Conservation (phyloP, 2,797 vertebrate genomes). For the Sarcoramphus papa region DNA sequence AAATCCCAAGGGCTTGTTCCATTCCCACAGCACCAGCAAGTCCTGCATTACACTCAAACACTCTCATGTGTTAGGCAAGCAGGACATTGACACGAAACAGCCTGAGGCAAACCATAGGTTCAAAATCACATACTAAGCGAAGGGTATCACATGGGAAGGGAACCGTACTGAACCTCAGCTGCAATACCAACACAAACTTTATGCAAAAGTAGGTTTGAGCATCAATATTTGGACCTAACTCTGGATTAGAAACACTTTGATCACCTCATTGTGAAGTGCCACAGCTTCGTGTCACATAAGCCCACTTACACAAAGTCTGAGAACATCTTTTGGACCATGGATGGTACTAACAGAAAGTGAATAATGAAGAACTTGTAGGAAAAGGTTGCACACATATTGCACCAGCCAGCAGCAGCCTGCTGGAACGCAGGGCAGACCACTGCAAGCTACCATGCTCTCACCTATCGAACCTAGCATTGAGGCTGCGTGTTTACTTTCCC, state of each 20-base stretch:
- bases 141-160: background rate
- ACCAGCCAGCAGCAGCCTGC: background rate
- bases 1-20: background rate
- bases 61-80: background rate
- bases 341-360: background rate
- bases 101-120: background rate
- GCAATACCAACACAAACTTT: background rate
- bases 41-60: background rate
- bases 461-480: background rate
- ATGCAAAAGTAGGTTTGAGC: background rate
- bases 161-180: background rate
- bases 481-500: background rate
- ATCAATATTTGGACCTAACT: background rate
- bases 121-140: background rate
- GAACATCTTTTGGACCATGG: background rate
- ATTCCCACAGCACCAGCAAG: background rate
- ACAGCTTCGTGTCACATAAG: accelerated
- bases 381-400: background rate
- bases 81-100: background rate
- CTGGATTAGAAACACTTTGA: background rate
- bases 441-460: background rate
- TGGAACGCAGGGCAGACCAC: background rate
- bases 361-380: background rate
- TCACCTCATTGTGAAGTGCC: background rate
- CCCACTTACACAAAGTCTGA: background rate